These are phyloP conservation scores for Drosophila buzzatii DNA, from an alignment of 2,888 invertebrate genomes.

Conservation along the genomic window DNA sequence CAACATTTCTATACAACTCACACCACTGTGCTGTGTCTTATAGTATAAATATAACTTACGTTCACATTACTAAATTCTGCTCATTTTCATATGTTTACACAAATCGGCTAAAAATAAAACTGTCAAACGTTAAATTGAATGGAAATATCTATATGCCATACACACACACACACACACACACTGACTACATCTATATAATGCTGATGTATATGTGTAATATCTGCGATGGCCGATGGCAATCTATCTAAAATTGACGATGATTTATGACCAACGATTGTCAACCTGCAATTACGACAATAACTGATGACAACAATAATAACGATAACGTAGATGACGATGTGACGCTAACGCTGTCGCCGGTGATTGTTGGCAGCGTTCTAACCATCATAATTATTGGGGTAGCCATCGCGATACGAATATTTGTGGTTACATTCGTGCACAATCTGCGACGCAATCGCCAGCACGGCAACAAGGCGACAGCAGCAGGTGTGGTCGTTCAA, in stretches of 20 bases:
- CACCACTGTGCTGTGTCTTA: constrained; percentile 22
- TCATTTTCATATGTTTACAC: constrained; percentile 34
- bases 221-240: constrained; percentile 53
- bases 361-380: constrained; percentile 85
- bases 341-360: constrained; percentile 84
- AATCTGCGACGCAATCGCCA: constrained; percentile 85
- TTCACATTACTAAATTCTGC: background rate
- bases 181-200: background rate
- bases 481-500: constrained; percentile 81
- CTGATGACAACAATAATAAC: constrained; percentile 46
- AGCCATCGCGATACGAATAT: constrained; percentile 84
- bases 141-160: constrained; percentile 5
- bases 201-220: constrained; percentile 33
- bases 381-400: constrained; percentile 85
- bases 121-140: constrained; percentile 46
- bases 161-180: background rate
- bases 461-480: constrained; percentile 83
- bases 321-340: constrained; percentile 83
- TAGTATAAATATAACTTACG: constrained; percentile 10
- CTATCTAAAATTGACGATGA: constrained; percentile 67
- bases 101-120: constrained; percentile 63
- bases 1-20: background rate
- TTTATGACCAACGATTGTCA: constrained; percentile 71
- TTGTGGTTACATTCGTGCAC: constrained; percentile 84
- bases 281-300: constrained; percentile 72